Base-by-base conservation (phyloP, 2,113 vertebrate genomes). In the Columbina picui region DNA sequence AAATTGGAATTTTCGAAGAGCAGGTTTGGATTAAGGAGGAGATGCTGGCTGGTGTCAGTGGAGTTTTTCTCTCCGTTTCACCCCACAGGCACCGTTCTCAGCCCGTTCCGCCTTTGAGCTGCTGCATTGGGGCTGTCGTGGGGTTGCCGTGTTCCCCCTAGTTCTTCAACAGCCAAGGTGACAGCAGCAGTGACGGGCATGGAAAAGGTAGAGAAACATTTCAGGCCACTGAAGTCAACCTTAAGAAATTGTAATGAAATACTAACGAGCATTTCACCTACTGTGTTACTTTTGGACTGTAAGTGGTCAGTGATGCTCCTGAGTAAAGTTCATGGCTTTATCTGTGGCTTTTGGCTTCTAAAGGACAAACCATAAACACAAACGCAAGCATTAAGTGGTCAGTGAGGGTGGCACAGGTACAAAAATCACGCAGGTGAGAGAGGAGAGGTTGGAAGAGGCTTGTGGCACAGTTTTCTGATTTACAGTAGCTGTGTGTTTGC, bases 381-480 rank as follows among this genome's bases (percentile, higher is more conserved):
- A 68, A 29, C 39, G 47, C 23, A 47, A 25, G 34, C 9, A 16
- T 75, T 41, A 65, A 36, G 30, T 36, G 30, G 16, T n/a, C 32
- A 14, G 45, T 13, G 70, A 47, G 8, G 38, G 16, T 20, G 32
- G 19, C 15, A 12, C 8, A 9, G 25, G 20, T 91, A n/a, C 32
- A 65, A 52, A 5, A 20, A 26, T 32, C 1, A 23, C 3, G 5
- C 6, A 25, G 6, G 25, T 65, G 39, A 55, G 60, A 41, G 22
- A 30, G 3, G 3, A 49, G 39, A 52, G 32, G 10, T 16, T 82
- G 22, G 53, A 53, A 61, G 52, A 61, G 21, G 14, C 18, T 18
- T 25, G 11, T 38, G 30, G 32, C 14, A 2, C 9, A 0, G 0
- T 69, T 64, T 45, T 39, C 18, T n/a, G 18, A 6, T 47, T 76